phyloP scores from a whole-genome alignment of 2,113 vertebrate genomes.

The Hyaena hyaena region DNA sequence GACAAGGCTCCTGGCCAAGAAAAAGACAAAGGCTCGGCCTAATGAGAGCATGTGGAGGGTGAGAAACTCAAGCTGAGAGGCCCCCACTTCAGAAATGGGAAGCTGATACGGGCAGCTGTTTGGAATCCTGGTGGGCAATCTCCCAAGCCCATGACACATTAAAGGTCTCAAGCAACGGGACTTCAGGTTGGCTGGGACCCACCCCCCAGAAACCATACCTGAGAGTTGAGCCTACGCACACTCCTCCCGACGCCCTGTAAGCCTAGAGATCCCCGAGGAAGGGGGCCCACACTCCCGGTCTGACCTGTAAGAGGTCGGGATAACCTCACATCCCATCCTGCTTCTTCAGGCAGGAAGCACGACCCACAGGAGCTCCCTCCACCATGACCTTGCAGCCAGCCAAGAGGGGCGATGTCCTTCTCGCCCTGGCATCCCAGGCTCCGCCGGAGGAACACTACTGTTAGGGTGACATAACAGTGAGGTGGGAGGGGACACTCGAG shows the following conservation, averaged over 20 bases:
- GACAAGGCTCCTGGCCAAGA: conserved; percentile 54
- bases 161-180: not conserved
- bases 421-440: not conserved
- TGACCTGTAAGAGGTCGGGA: not conserved
- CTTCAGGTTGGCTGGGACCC: not conserved
- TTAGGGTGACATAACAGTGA: not conserved
- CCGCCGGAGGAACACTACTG: not conserved
- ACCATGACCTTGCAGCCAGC: not conserved
- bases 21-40: conserved; percentile 49
- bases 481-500: not conserved
- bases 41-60: conserved; percentile 50
- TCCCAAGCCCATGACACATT: not conserved
- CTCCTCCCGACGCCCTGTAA: not conserved
- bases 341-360: not conserved
- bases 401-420: not conserved
- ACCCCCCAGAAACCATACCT: not conserved
- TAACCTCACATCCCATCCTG: too few relatives aligned
- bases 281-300: not conserved
- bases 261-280: not conserved
- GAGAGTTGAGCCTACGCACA: not conserved
- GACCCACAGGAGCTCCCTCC: not conserved
- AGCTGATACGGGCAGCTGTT: conserved; percentile 13
- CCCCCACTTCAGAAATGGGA: not conserved
- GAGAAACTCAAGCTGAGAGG: conserved; percentile 44
- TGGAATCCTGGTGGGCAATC: not conserved